Base-by-base conservation (phyloP, 1,140 invertebrate genomes). In the Papilio dardanus region DNA sequence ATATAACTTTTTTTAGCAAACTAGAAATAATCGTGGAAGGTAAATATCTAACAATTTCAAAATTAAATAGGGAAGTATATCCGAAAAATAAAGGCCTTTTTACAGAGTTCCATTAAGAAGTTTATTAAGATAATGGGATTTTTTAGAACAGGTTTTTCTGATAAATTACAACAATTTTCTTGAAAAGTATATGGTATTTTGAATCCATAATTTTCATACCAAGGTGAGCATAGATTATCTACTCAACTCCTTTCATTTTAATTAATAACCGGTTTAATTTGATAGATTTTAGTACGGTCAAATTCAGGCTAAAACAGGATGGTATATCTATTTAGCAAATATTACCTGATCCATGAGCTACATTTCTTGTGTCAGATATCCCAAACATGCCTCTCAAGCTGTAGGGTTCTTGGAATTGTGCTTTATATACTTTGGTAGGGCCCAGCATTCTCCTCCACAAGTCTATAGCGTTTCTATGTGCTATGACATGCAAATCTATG, bases 321-420 rank as follows among this genome's bases (percentile, higher is more conserved):
- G 19, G 0, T 24, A 42, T n/a, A n/a, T n/a, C n/a, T n/a, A n/a
- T n/a, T n/a, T 75, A 46, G 4, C 40, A 42, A 46, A 6, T 37
- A 31, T 33, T 89, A 97, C 97, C 97, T 92, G 98, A 98, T 37
- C 98, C 98, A 94, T 99, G 98, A 66, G 96, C 96, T 21, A 97
- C 97, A 94, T 99, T 99, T 87, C 98, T 96, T 0, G 98, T 99
- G 90, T 99, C 98, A 1, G 98, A 97, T 2, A 98, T 89, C 0
- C 98, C 98, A 94, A 96, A 98, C 81, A 94, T 93, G 2, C 97
- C 97, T 82, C 98, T 94, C 74, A 99, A 96, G 77, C 95, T 95
- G 71, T 96, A 84, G 2, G 98, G 98, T 65, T 96, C 94, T 81
- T 95, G 95, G 88, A 96, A 97, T 75, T 98, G 96, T 19, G 97